phyloP scores from a whole-genome alignment of 2,113 vertebrate genomes.

The Chaenocephalus aceratus region DNA sequence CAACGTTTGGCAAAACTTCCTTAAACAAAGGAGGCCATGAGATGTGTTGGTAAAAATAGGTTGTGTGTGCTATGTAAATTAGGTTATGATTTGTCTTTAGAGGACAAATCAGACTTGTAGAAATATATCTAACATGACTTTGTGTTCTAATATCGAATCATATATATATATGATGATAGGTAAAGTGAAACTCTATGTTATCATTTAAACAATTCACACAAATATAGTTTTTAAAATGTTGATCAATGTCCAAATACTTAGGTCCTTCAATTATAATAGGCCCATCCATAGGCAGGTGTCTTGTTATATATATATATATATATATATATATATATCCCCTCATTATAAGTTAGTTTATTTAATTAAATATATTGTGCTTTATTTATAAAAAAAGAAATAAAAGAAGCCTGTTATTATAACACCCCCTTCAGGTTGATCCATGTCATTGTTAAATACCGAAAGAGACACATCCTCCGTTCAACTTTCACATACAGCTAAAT shows the following conservation, averaged over 20 bases:
- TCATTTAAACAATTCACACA: neutral
- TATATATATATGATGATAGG: neutral
- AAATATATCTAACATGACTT: neutral
- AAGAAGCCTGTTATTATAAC: conserved; percentile 32
- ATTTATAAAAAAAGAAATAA: neutral
- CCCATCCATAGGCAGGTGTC: neutral
- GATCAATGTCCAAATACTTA: neutral
- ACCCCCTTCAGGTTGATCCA: conserved; percentile 34
- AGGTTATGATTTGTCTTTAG: neutral
- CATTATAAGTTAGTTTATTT: neutral
- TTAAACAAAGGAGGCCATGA: neutral
- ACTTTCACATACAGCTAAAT: neutral
- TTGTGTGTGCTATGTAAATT: neutral
- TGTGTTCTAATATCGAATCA: neutral
- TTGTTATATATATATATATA: neutral
- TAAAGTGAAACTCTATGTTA: neutral
- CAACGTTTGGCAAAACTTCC: neutral
- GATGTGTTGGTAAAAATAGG: neutral
- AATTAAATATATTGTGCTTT: neutral
- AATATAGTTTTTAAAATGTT: neutral
- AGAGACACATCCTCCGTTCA: neutral
- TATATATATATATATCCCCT: neutral
- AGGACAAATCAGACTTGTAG: neutral
- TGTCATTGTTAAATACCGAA: neutral
- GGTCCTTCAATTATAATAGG: neutral